Conservation (phyloP, 2,797 vertebrate species). For the Heterohyrax brucei region DNA sequence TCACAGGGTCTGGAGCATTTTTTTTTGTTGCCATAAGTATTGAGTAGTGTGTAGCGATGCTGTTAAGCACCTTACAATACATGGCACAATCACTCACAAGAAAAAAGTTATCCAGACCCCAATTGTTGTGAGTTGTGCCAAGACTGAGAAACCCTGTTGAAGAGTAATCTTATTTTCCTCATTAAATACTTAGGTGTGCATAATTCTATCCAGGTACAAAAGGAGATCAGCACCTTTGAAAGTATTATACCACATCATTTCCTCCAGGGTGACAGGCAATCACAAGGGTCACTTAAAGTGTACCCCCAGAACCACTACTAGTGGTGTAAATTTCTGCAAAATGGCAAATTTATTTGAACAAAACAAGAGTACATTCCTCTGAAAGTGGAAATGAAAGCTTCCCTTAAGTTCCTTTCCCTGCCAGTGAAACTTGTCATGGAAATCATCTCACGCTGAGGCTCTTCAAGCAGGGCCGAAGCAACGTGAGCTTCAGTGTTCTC, state of each 20-base stretch:
- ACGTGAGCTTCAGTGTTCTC: conserved; percentile 22
- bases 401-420: conserved; percentile 51
- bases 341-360: conserved; percentile 38
- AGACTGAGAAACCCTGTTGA: not conserved
- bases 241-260: not conserved
- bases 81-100: not conserved
- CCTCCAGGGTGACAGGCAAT: conserved; percentile 1
- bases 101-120: not conserved
- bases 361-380: conserved; percentile 44
- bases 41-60: too few species aligned
- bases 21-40: not conserved
- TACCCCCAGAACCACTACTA: not conserved
- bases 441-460: conserved; percentile 53
- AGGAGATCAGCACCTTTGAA: conserved; percentile 24
- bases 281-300: not conserved
- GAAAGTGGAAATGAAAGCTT: conserved; percentile 68
- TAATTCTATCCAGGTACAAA: not conserved
- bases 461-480: conserved; percentile 43
- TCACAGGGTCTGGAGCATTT: not conserved
- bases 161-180: not conserved
- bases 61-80: not conserved
- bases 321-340: conserved; percentile 9
- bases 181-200: conserved; percentile 23
- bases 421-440: conserved; percentile 60
- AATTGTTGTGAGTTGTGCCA: not conserved